Evolutionary conservation across 2,797 vertebrate species (phyloP), one percentile per base, ranked within the genome.

Genomic region (Trematomus bernacchii): DNA sequence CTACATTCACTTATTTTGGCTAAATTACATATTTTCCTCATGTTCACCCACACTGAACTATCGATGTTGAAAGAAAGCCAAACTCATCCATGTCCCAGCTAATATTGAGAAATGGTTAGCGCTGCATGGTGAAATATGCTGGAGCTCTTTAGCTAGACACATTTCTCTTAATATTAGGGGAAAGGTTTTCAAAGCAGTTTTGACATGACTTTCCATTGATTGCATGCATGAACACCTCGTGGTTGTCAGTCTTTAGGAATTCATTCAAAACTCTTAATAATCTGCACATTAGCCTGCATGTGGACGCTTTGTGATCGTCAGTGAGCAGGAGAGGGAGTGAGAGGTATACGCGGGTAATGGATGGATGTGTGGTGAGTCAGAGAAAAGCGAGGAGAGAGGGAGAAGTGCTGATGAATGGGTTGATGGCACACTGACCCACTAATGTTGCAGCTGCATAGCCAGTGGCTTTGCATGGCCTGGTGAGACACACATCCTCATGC

Each of bases 391-490:
- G 80, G 73, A 65, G 77, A 74, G 84, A 87, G 85, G 75, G 83
- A 88, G 79, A 87, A 89, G 82, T 88, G 88, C 86, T 88, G 93
- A 94, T 93, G 90, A 93, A 95, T 91, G 89, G 79, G 23, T 79
- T 77, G 90, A 93, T 94, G 94, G 92, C 93, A 94, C 89, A 95
- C 92, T 95, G 94, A 95, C 95, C 94, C 93, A 95, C 88, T 94
- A 94, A 93, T 91, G 83, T 86, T 90, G 82, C 91, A 89, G 83
- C 85, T 91, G 87, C 78, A 90, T 82, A 77, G 91, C 91, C 93
- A 93, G 68, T 93, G 91, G 92, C 89, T 89, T 76, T 48, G 60
- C 76, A 71, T 83, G 90, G 87, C 90, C 87, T 84, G 54, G 19
- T 71, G 77, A 88, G 82, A 76, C 79, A 76, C 75, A 52, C 71